Evolutionary conservation across 2,113 vertebrate species (phyloP).

Genomic region (Prinia subflava): DNA sequence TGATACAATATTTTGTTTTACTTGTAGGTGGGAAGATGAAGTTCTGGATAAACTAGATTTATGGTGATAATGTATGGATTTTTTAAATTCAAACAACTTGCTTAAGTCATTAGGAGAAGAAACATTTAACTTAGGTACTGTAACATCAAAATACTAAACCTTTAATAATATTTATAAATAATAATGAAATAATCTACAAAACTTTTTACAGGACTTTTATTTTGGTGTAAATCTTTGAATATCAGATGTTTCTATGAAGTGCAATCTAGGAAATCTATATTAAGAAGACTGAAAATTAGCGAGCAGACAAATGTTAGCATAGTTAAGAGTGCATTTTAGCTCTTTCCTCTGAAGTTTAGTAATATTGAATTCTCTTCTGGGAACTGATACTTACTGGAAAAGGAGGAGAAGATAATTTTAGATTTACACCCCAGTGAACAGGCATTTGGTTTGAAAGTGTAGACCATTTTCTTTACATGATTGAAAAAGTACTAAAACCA

Average conservation of each 20-base stretch:
- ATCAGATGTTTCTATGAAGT: neutral
- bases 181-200: neutral
- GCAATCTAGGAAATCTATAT: neutral
- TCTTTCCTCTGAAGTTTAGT: neutral
- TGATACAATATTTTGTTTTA: neutral
- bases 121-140: neutral
- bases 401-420: neutral
- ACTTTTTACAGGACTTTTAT: neutral
- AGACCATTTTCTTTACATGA: neutral
- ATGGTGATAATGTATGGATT: fast-evolving
- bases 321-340: neutral
- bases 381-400: neutral
- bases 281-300: neutral
- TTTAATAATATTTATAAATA: neutral
- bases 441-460: neutral
- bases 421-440: neutral
- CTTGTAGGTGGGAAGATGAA: neutral
- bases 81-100: neutral
- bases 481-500: neutral
- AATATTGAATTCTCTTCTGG: neutral
- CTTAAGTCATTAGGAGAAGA: neutral
- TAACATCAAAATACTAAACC: neutral
- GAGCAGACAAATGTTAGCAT: neutral
- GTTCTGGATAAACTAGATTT: neutral
- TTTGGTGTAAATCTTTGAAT: neutral